These are phyloP conservation scores for Muscicapa striata DNA, from an alignment of 2,797 vertebrate genomes.

Conservation along the genomic window DNA sequence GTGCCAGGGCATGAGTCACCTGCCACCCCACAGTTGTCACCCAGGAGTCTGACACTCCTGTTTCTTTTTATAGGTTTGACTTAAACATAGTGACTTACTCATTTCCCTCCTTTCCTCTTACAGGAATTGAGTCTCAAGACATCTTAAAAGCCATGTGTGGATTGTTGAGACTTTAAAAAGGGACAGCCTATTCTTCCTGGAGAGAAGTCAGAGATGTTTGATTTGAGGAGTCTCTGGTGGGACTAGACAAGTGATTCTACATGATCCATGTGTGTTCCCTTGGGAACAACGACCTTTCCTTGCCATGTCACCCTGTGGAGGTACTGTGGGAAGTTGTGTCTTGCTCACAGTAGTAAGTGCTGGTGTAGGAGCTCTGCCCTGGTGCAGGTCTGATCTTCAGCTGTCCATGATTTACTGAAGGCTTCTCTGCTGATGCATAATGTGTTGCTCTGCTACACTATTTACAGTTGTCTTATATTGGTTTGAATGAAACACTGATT, in stretches of 20 bases:
- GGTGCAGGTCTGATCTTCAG: neutral
- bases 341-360: neutral
- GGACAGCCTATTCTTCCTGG: neutral
- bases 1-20: constrained; percentile 32
- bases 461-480: neutral
- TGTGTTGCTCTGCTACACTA: neutral
- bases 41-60: neutral
- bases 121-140: neutral
- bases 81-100: neutral
- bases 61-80: constrained; percentile 16
- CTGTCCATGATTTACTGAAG: neutral
- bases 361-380: neutral
- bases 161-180: neutral
- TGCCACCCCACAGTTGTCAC: neutral
- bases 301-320: neutral
- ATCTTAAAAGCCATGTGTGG: neutral
- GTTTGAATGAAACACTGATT: neutral
- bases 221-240: rapidly evolving
- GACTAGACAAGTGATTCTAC: neutral
- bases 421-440: neutral
- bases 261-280: neutral
- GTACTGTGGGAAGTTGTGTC: rapidly evolving
- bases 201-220: neutral
- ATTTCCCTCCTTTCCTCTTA: neutral
- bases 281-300: neutral